Conservation (phyloP, 2,797 vertebrate genomes). For the Gambelia wislizenii region DNA sequence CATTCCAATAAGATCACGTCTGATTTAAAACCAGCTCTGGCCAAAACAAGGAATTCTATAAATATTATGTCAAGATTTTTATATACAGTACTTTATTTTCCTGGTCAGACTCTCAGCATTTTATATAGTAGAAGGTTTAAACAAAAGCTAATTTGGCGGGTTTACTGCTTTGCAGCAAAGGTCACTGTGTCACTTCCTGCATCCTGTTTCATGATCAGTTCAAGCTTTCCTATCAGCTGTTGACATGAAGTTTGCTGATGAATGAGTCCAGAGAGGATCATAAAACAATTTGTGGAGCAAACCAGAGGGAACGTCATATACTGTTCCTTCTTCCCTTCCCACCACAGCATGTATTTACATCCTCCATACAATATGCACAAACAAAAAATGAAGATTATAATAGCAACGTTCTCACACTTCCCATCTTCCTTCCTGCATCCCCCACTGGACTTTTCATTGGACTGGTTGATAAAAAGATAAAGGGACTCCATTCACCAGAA, state of each 20-base stretch:
- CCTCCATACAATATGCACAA: slow-evolving; percentile 35
- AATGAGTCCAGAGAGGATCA: slow-evolving; percentile 53
- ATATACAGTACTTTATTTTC: slow-evolving; percentile 15
- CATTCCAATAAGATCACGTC: background rate
- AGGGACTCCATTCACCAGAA: slow-evolving; percentile 73
- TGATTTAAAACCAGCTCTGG: background rate
- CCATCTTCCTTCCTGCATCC: slow-evolving; percentile 24
- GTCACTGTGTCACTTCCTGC: slow-evolving; percentile 56
- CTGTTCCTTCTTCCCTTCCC: slow-evolving; percentile 51
- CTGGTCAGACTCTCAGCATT: slow-evolving; percentile 5
- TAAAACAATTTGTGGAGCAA: slow-evolving; percentile 67
- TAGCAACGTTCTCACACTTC: slow-evolving; percentile 32
- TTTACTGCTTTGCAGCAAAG: slow-evolving; percentile 51
- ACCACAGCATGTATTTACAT: slow-evolving; percentile 57
- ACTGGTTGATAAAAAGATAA: slow-evolving; percentile 69
- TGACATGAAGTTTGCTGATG: slow-evolving; percentile 62
- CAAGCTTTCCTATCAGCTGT: slow-evolving; percentile 64
- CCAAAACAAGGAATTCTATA: slow-evolving; percentile 47
- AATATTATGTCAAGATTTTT: slow-evolving; percentile 47
- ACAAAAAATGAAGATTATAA: slow-evolving; percentile 65
- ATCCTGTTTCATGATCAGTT: slow-evolving; percentile 64
- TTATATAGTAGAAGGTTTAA: slow-evolving; percentile 15
- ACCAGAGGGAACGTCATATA: slow-evolving; percentile 54
- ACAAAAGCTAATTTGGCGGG: slow-evolving; percentile 41
- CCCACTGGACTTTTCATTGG: slow-evolving; percentile 59